These are phyloP conservation scores for Strigamia transsilvanica DNA, from an alignment of 2,888 invertebrate species.

Conservation along the genomic window DNA sequence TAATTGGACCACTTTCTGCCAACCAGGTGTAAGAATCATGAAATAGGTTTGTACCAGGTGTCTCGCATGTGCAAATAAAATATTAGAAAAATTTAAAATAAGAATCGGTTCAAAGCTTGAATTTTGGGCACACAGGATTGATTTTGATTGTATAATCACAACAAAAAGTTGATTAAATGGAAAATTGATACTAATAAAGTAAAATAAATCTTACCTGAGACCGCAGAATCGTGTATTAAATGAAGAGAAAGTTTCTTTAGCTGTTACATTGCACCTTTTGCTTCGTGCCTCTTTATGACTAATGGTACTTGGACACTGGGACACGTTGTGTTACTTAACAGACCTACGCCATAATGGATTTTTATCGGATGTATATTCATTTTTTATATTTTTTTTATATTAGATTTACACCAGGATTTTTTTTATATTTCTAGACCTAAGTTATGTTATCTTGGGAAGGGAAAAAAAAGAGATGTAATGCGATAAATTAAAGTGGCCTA, in stretches of 20 bases:
- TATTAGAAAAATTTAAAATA: neutral
- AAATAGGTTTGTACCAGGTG: slow-evolving; percentile 24
- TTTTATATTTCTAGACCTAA: neutral
- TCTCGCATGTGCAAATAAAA: neutral
- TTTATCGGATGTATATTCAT: slow-evolving; percentile 26
- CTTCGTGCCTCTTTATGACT: neutral
- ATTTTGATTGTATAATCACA: neutral
- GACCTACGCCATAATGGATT: slow-evolving; percentile 31
- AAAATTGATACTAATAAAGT: neutral
- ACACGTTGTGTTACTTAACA: slow-evolving; percentile 29
- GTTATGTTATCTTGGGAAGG: neutral
- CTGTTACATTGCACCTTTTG: slow-evolving; percentile 4
- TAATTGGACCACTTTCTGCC: slow-evolving; percentile 49
- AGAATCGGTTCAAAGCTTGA: no score
- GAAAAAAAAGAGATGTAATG: slow-evolving; percentile 28
- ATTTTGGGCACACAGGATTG: no score
- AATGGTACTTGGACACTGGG: neutral
- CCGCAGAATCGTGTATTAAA: neutral
- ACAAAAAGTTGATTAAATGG: neutral
- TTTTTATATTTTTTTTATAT: neutral
- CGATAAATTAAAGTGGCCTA: slow-evolving; percentile 39
- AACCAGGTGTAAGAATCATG: slow-evolving; percentile 40
- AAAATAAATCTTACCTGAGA: neutral
- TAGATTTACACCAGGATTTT: neutral
- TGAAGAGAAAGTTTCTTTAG: neutral